Evolutionary conservation across 2,797 vertebrate species (phyloP).

Genomic region (Petrocephalus sullivani): DNA sequence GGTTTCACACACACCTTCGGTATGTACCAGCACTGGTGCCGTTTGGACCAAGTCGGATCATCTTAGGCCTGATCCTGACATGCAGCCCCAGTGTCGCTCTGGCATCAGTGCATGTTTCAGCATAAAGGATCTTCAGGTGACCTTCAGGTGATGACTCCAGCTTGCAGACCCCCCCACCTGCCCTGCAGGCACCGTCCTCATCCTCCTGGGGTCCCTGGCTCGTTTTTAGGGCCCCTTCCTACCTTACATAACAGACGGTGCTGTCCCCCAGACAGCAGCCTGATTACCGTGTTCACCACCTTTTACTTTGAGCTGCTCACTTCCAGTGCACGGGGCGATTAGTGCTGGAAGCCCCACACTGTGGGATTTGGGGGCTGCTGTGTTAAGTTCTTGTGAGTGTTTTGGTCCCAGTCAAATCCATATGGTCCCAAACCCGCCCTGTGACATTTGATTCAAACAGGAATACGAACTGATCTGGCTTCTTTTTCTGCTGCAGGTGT

Average conservation of each 20-base stretch:
- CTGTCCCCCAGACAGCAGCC: conserved; percentile 33
- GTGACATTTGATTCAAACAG: conserved; percentile 34
- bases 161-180: conserved; percentile 26
- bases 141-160: conserved; percentile 34
- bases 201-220: neutral
- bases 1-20: neutral
- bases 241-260: neutral
- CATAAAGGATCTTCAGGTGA: conserved; percentile 46
- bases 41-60: neutral
- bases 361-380: conserved; percentile 28
- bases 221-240: neutral
- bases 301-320: conserved; percentile 19
- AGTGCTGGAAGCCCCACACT: conserved; percentile 14
- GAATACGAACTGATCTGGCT: too few relatives aligned
- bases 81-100: conserved; percentile 30
- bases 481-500: neutral
- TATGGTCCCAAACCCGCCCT: conserved; percentile 36
- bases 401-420: conserved; percentile 9
- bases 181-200: conserved; percentile 40
- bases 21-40: neutral
- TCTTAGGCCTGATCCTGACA: neutral
- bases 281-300: conserved; percentile 37
- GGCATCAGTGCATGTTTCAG: conserved; percentile 40
- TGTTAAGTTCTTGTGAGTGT: neutral
- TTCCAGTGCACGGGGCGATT: conserved; percentile 34